phyloP scores from a whole-genome alignment of 2,113 vertebrate genomes.

The Megaptera novaeangliae region DNA sequence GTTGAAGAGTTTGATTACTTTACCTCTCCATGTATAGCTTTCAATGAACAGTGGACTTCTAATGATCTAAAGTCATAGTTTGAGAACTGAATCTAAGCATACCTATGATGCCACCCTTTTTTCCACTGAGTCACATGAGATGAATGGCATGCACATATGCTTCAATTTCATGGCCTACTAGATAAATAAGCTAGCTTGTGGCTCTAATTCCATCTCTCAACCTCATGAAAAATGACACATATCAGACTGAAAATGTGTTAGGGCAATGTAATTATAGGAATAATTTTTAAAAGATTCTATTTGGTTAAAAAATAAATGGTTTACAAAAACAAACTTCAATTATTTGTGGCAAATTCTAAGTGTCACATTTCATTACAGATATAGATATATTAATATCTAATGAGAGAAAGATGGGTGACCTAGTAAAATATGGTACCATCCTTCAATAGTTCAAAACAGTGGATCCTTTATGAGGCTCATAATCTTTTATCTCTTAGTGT shows the following conservation, averaged over 20 bases:
- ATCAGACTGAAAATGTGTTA: background rate
- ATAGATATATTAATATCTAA: background rate
- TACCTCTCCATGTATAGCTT: background rate
- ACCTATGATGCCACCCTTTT: background rate
- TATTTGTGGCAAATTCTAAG: background rate
- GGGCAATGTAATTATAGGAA: background rate
- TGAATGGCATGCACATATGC: background rate
- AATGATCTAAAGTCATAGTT: background rate
- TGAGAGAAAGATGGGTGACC: background rate
- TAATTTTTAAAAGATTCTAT: background rate
- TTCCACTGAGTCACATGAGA: background rate
- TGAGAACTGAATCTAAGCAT: background rate
- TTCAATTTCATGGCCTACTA: background rate
- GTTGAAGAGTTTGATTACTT: background rate
- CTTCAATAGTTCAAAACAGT: background rate
- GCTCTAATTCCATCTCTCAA: background rate
- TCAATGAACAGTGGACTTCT: background rate
- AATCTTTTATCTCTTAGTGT: background rate
- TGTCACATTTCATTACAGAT: background rate
- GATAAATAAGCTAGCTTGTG: background rate
- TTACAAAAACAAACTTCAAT: background rate
- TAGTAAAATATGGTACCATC: background rate
- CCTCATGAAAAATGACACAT: background rate
- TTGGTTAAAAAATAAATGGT: slow-evolving; percentile 17
- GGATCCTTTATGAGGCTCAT: background rate